These are phyloP conservation scores for Dolichotis patagonum DNA, from an alignment of 2,113 vertebrate genomes.

Conservation along the genomic window DNA sequence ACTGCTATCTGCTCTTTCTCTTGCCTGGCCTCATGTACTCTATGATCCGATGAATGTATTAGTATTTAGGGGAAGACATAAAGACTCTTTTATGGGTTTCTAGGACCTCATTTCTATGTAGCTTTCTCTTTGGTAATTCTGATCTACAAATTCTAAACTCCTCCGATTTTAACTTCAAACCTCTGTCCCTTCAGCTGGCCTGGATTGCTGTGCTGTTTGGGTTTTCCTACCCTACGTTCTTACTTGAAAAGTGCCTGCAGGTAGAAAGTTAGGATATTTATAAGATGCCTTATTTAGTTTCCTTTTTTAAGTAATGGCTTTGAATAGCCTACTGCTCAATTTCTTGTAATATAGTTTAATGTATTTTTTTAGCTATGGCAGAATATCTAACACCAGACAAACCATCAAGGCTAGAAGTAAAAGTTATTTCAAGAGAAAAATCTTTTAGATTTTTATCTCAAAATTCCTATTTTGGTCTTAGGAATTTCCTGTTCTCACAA, in stretches of 20 bases:
- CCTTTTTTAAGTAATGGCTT: not conserved
- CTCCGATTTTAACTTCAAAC: not conserved
- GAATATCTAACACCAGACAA: not conserved
- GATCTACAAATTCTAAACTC: not conserved
- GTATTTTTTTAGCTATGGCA: not conserved
- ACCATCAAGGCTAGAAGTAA: not conserved
- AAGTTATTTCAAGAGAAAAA: slow-evolving; percentile 16
- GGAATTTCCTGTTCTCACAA: not conserved
- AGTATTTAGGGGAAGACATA: not conserved
- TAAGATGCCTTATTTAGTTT: not conserved
- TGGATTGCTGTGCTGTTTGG: not conserved
- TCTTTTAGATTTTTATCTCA: not conserved
- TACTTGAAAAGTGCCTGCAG: not conserved
- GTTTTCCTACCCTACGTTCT: not conserved
- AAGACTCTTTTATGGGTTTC: not conserved
- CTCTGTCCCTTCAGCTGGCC: not conserved
- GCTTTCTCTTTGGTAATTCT: slow-evolving; percentile 36
- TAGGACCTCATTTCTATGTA: not conserved
- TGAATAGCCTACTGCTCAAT: not conserved
- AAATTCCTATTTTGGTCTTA: not conserved
- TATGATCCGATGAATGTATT: not conserved
- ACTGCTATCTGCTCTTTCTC: not conserved
- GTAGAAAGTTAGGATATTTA: not conserved
- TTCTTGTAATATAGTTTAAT: not conserved
- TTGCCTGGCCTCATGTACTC: not conserved